These are phyloP conservation scores for Psilopogon haemacephalus DNA, from an alignment of 2,113 vertebrate species.

Conservation along the genomic window DNA sequence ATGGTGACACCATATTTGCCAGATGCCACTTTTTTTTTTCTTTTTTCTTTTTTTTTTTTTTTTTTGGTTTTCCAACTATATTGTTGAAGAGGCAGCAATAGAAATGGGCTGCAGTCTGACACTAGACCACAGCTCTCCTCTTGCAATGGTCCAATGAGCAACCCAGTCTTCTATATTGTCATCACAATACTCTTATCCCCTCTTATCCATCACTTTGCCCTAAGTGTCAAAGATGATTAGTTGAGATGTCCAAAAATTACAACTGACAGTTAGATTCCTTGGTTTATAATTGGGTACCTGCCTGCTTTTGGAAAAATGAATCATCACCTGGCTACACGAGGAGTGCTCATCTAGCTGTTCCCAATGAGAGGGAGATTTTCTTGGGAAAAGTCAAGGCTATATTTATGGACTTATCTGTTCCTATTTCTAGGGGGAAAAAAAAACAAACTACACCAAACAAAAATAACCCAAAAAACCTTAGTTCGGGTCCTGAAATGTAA, in stretches of 20 bases:
- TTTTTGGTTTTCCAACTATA: not conserved
- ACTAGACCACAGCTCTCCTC: not conserved
- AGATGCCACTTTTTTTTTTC: not conserved
- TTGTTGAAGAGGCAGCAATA: not conserved
- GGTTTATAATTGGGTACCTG: too few species aligned
- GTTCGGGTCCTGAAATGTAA: not conserved
- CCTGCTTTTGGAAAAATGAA: too few species aligned
- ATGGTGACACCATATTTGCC: not conserved
- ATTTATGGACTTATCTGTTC: not conserved
- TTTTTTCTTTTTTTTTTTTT: too few species aligned
- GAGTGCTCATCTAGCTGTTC: not conserved
- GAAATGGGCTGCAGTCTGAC: not conserved
- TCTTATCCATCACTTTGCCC: not conserved
- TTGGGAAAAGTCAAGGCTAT: not conserved
- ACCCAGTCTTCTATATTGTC: not conserved
- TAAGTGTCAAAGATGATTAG: too few species aligned
- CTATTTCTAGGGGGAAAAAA: not conserved
- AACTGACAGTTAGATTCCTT: too few species aligned
- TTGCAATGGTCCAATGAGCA: not conserved
- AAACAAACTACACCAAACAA: not conserved
- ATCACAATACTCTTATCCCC: accelerated
- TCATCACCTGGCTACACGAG: not conserved
- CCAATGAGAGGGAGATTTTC: not conserved
- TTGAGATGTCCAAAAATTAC: too few species aligned
- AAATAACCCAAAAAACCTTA: not conserved